phyloP scores from a whole-genome alignment of 2,888 invertebrate species.

The Oegoconia quadripuncta region DNA sequence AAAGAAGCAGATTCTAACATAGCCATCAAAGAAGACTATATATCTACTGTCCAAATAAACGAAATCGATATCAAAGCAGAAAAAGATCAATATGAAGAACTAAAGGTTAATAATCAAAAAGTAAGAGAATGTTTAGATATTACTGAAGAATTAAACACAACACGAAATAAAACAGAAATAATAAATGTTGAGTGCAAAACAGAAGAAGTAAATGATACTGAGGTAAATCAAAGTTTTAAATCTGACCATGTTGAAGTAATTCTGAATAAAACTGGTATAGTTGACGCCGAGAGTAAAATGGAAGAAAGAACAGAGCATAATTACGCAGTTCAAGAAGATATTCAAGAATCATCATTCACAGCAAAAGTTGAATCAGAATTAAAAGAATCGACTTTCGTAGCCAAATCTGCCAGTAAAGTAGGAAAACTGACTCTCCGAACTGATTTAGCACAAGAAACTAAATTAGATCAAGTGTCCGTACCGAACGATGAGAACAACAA shows the following conservation, averaged over 20 bases:
- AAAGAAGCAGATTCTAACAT: constrained; percentile 1
- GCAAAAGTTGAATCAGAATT: constrained; percentile 1
- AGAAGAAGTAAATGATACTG: neutral
- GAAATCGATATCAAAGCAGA: constrained; percentile 1
- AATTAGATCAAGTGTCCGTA: constrained; percentile 22
- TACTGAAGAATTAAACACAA: neutral
- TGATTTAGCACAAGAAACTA: constrained; percentile 21
- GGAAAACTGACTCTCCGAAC: constrained; percentile 27
- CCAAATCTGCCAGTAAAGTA: too few species aligned
- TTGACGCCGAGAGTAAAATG: too few species aligned
- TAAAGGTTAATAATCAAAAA: constrained; percentile 17
- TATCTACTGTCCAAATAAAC: neutral
- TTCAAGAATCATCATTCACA: constrained; percentile 13
- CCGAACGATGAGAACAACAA: constrained; percentile 28
- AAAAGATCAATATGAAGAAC: constrained; percentile 4
- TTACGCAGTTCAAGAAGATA: neutral
- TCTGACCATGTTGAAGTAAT: too few species aligned
- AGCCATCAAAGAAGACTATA: neutral
- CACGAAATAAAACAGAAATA: neutral
- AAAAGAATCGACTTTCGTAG: constrained; percentile 14
- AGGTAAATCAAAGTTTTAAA: neutral
- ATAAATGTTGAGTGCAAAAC: neutral
- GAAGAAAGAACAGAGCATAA: neutral
- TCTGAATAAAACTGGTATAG: too few species aligned
- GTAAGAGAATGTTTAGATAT: constrained; percentile 16